Conservation (phyloP, 2,797 vertebrate species). For the Arrhamphus sclerolepis region DNA sequence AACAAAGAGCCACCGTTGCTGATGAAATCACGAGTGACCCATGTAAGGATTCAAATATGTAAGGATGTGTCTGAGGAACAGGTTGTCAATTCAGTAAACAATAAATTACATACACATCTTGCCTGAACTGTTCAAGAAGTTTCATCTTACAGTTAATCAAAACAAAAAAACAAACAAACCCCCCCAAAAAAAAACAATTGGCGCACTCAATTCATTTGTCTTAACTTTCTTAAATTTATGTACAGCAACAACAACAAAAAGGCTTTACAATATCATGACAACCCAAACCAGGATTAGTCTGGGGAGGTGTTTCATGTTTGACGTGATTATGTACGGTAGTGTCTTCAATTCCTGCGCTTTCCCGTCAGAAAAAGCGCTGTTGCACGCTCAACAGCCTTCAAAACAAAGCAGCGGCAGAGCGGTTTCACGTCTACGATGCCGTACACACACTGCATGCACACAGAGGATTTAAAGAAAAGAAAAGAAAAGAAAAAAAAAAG, state of each 20-base stretch:
- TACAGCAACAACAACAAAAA: slow-evolving; percentile 71
- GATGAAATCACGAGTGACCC: slow-evolving; percentile 2
- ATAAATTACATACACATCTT: slow-evolving; percentile 81
- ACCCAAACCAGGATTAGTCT: slow-evolving; percentile 52
- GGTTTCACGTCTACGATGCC: slow-evolving; percentile 54
- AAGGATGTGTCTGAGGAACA: slow-evolving; percentile 23
- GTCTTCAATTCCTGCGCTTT: slow-evolving; percentile 50
- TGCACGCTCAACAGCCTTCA: slow-evolving; percentile 57
- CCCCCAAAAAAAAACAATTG: slow-evolving; percentile 68
- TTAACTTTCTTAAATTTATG: slow-evolving; percentile 71
- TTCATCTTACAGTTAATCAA: slow-evolving; percentile 70
- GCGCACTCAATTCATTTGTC: slow-evolving; percentile 75
- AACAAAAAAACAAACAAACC: slow-evolving; percentile 45
- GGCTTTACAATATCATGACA: slow-evolving; percentile 65
- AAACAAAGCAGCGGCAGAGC: slow-evolving; percentile 65
- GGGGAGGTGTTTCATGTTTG: slow-evolving; percentile 64
- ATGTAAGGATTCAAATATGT: too few species aligned
- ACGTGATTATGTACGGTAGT: slow-evolving; percentile 61
- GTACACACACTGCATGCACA: background rate
- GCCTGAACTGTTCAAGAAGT: slow-evolving; percentile 56
- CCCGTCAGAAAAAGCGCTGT: slow-evolving; percentile 37
- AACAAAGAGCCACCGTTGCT: slow-evolving; percentile 41
- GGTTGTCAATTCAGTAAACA: slow-evolving; percentile 67
- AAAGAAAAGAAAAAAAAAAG: background rate
- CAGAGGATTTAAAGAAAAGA: background rate